Evolutionary conservation across 2,113 vertebrate genomes (phyloP), one percentile per base, ranked within the genome.

Genomic region (Arvicanthis niloticus): DNA sequence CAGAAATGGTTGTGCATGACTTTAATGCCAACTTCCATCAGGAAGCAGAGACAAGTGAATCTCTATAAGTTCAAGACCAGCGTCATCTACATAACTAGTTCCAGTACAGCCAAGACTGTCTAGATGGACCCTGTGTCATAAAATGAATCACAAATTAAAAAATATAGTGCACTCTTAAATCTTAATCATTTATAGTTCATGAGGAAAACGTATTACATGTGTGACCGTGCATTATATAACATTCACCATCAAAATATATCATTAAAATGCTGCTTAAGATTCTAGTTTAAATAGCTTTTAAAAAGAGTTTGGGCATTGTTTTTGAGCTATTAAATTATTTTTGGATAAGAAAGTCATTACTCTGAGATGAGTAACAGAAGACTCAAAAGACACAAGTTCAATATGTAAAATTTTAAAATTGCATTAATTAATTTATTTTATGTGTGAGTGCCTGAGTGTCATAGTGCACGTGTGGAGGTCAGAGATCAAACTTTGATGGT

Each of bases 251-350:
- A 88, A 89, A 80, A 53, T 86, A 6, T 73, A 73, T 72, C 91
- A 93, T 88, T 68, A 94, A 92, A 51, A 58, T 91, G 7, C 22
- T 95, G 86, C 68, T 91, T 93, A 21, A 97, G 45, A 40, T 24
- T 67, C 40, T 95, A 93, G 91, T 5, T 93, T 86, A 96, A 96
- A 95, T 26, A 87, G 58, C 31, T 65, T 96, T 89, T 68, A n/a
- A 95, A 94, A 97, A 15, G 73, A 58, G 45, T 92, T 82, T 72
- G 37, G 31, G 95, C 94, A 91, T 89, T 95, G 37, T 89, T 89
- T 96, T 92, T 65, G 78, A 85, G 13, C 10, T 96, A 93, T 88
- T 92, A 96, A 96, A 92, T 96, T 92, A 92, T 60, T 58, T n/a
- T 75, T 75, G 87, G 58, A 76, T 60, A 45, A 42, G n/a, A 75